Evolutionary conservation across 2,113 vertebrate genomes (phyloP).

Genomic region (Erinaceus europaeus): DNA sequence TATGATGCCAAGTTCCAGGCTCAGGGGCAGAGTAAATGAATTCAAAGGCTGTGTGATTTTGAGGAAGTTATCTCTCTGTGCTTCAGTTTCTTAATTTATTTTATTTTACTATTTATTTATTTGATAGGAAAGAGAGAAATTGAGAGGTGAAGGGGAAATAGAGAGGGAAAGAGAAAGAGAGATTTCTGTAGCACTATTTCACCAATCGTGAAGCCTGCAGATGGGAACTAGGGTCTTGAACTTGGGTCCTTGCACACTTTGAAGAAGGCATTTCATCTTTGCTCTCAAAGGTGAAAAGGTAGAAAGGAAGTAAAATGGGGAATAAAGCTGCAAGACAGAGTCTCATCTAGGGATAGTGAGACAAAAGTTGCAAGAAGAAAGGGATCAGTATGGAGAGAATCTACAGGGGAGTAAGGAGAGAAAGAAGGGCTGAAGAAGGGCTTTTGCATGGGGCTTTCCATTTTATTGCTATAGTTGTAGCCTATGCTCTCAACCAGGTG

Average conservation of each 20-base stretch:
- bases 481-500: too few relatives aligned
- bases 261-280: not conserved
- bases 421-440: not conserved
- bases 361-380: not conserved
- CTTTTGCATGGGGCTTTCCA: not conserved
- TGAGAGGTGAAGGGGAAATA: too few relatives aligned
- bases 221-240: too few relatives aligned
- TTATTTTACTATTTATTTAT: not conserved
- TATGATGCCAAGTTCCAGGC: not conserved
- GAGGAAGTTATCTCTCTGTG: not conserved
- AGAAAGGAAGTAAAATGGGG: not conserved
- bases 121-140: not conserved
- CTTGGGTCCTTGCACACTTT: too few relatives aligned
- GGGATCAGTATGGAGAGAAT: not conserved
- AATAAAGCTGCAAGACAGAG: not conserved
- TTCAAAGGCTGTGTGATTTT: not conserved
- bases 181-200: too few relatives aligned
- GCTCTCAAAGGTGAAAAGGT: not conserved
- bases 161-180: too few relatives aligned
- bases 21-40: too few relatives aligned
- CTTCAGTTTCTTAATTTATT: not conserved
- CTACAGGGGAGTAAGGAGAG: too few relatives aligned
- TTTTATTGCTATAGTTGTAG: not conserved
- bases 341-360: not conserved
- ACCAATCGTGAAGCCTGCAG: too few relatives aligned